These are phyloP conservation scores for Hylaeus volcanicus DNA, from an alignment of 1,140 invertebrate species.

Conservation along the genomic window DNA sequence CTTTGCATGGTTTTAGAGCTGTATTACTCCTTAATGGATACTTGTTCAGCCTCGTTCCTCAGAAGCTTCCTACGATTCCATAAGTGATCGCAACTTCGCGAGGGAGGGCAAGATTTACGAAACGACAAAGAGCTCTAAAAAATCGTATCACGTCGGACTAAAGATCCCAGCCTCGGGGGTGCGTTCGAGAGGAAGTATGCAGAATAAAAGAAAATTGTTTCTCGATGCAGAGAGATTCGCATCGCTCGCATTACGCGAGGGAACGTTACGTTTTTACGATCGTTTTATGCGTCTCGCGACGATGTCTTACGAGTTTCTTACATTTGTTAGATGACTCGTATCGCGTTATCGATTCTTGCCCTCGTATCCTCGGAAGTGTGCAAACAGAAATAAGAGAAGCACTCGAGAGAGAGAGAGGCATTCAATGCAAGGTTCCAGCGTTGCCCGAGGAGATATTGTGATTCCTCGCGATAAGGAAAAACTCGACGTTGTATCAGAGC, in stretches of 20 bases:
- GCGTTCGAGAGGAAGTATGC: not conserved
- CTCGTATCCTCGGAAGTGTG: conserved; percentile 1
- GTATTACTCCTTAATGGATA: not conserved
- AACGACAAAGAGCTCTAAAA: not conserved
- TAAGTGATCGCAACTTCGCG: not conserved
- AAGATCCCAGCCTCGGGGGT: not conserved
- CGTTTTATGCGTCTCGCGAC: not conserved
- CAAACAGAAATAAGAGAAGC: conserved; percentile 47
- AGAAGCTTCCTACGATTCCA: not conserved
- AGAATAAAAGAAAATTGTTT: not conserved
- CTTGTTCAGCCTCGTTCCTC: not conserved
- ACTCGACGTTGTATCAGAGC: conserved; percentile 9
- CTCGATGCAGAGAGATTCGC: not conserved
- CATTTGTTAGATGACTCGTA: not conserved
- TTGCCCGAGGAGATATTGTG: conserved; percentile 36
- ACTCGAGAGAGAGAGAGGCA: not conserved
- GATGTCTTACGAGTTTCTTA: conserved; percentile 1
- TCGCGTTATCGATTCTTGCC: conserved; percentile 42
- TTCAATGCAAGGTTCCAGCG: conserved; percentile 26
- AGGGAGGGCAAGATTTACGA: not conserved
- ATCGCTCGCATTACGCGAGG: not conserved
- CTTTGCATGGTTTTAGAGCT: too few species aligned
- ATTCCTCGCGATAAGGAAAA: conserved; percentile 49
- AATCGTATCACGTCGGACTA: not conserved
- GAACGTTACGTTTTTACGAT: conserved; percentile 6